Evolutionary conservation across 64 coral and sea anemone species (phyloP).

Genomic region (Trachythela sp.): DNA sequence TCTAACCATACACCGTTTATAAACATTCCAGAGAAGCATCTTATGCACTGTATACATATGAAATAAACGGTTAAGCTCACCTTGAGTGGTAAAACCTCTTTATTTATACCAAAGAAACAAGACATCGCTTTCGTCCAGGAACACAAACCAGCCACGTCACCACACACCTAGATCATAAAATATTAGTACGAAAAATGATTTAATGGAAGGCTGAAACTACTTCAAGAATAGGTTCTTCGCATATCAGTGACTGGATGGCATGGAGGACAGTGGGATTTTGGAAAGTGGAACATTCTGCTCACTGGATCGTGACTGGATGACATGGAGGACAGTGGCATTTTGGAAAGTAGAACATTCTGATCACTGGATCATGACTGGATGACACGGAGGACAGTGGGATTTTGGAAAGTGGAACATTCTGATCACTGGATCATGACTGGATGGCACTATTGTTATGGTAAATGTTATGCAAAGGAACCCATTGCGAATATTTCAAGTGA

Average conservation of each 20-base stretch:
- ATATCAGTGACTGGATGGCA: no score
- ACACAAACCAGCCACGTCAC: conserved; percentile 94
- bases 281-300: neutral
- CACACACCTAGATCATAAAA: conserved; percentile 61
- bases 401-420: neutral
- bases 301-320: neutral
- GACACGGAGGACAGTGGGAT: neutral
- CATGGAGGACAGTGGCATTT: neutral
- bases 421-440: neutral
- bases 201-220: no score
- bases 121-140: conserved; percentile 99
- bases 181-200: neutral
- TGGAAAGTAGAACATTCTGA: neutral
- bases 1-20: no score
- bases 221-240: no score
- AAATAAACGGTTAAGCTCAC: conserved; percentile 48
- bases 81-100: conserved; percentile 93
- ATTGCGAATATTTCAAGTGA: neutral
- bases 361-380: neutral
- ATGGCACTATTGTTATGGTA: no score
- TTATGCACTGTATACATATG: no score
- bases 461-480: no score
- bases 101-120: conserved; percentile 93
- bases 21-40: no score
- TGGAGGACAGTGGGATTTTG: neutral